Percentiles rank a stretch among this genome's conserved stretches.
phyloP scores from a whole-genome alignment of 1,140 invertebrate species.

The Pseudoatta argentina region DNA sequence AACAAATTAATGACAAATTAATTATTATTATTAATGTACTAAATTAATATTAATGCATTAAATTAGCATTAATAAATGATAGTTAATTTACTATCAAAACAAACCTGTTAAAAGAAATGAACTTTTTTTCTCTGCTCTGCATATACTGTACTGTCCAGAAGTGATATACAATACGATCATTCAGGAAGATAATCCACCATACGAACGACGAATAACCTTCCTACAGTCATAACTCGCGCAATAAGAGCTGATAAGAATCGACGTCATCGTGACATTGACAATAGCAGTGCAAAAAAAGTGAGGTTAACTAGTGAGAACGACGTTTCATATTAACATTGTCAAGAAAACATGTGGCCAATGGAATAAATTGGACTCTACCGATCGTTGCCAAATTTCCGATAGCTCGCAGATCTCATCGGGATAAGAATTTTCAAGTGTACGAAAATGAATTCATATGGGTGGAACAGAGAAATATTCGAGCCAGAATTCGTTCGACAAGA shows the following conservation, averaged over 20 bases:
- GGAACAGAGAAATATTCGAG: conserved; percentile 76
- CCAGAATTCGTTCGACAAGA: conserved; percentile 74
- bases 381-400: not conserved
- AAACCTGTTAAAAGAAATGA: not conserved
- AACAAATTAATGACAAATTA: not conserved
- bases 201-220: not conserved
- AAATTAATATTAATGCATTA: not conserved
- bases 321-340: not conserved
- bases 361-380: not conserved
- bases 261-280: not conserved
- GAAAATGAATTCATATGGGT: conserved; percentile 74
- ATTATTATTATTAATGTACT: not conserved
- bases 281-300: conserved; percentile 3
- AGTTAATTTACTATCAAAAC: not conserved
- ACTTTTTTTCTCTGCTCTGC: not conserved
- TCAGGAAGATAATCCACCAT: not conserved
- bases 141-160: not conserved
- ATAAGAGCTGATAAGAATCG: not conserved
- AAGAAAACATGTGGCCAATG: not conserved
- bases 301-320: conserved; percentile 1
- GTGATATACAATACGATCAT: not conserved
- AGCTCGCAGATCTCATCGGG: not conserved
- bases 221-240: not conserved
- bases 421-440: not conserved
- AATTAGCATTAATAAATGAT: not conserved